Base-by-base conservation (phyloP, 2,113 vertebrate species). In the Saccopteryx leptura region DNA sequence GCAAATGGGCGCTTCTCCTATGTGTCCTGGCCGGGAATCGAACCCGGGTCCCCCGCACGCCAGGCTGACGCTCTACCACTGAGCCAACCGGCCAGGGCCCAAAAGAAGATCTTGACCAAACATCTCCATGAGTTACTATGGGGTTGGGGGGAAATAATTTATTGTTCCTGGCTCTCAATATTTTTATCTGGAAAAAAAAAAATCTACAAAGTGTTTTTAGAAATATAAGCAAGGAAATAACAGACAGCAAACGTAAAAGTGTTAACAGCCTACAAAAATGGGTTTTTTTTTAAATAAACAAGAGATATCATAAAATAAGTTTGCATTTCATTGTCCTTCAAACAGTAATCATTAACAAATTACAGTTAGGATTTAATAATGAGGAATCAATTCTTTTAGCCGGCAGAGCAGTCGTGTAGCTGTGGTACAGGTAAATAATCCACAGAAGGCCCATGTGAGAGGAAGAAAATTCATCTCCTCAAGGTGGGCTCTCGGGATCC, bases 191-290 rank as follows among this genome's bases (percentile, higher is more conserved):
- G 76, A 60, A 78, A 24, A 75, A 94, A 87, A 92, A 68, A 31
- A 46, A 80, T 58, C 48, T 61, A 56, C 4, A 56, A 80, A n/a
- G 24, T n/a, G 1, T 72, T 72, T 91, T 87, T 75, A 76, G 56
- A 88, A 90, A 95, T 68, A 58, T 26, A 80, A 52, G 26, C 24
- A 89, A 93, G 26, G 31, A 89, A 93, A 87, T 88, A 80, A 61
- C 24, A 88, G 33, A 50, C 24, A 72, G 21, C 11, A 89, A 83
- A 48, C 66, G 17, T 23, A 63, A 82, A 82, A 46, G 54, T 0
- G 4, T 46, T 46, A 58, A 5, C 9, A n/a, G 23, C 28, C 18
- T 46, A 7, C n/a, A 79, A 74, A 89, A 60, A 12, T 31, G 26
- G 50, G 8, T 4, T 11, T 54, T 69, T 13, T 72, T 66, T 65